Conservation (phyloP, 2,797 vertebrate genomes). For the Lateolabrax maculatus region DNA sequence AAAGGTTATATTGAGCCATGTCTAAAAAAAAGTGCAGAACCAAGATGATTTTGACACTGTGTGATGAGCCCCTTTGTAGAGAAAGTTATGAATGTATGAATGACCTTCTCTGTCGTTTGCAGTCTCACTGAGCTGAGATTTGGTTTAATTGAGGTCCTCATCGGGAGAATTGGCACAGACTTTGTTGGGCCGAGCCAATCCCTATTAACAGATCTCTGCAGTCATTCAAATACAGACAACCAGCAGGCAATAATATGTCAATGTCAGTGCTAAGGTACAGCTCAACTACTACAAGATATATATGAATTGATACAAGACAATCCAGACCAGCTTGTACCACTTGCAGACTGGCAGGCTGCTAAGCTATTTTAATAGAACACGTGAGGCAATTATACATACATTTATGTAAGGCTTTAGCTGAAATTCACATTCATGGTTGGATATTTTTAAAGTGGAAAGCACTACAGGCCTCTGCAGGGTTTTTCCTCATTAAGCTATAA, state of each 20-base stretch:
- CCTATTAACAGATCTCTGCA: slow-evolving; percentile 45
- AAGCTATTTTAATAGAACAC: background rate
- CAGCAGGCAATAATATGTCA: slow-evolving; percentile 1
- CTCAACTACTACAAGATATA: background rate
- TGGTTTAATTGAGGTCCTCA: slow-evolving; percentile 44
- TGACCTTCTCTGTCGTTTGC: slow-evolving; percentile 58
- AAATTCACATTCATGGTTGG: slow-evolving; percentile 33
- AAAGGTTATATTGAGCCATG: background rate
- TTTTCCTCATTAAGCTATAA: slow-evolving; percentile 15
- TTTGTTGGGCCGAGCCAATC: slow-evolving; percentile 31
- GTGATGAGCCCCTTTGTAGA: background rate
- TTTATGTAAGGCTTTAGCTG: slow-evolving; percentile 27
- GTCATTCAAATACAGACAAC: slow-evolving; percentile 33
- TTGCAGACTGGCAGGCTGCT: slow-evolving; percentile 14
- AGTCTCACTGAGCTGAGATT: slow-evolving; percentile 41
- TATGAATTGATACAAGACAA: background rate
- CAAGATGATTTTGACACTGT: background rate
- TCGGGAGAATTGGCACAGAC: slow-evolving; percentile 43
- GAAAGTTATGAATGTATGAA: slow-evolving; percentile 11
- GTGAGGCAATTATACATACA: slow-evolving; percentile 14
- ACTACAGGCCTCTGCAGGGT: background rate
- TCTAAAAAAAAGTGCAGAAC: background rate
- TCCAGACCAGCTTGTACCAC: background rate
- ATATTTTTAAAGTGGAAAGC: slow-evolving; percentile 29
- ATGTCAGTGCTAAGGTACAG: background rate